Conservation (phyloP, 2,797 vertebrate genomes). For the Lepilemur septentrionalis region DNA sequence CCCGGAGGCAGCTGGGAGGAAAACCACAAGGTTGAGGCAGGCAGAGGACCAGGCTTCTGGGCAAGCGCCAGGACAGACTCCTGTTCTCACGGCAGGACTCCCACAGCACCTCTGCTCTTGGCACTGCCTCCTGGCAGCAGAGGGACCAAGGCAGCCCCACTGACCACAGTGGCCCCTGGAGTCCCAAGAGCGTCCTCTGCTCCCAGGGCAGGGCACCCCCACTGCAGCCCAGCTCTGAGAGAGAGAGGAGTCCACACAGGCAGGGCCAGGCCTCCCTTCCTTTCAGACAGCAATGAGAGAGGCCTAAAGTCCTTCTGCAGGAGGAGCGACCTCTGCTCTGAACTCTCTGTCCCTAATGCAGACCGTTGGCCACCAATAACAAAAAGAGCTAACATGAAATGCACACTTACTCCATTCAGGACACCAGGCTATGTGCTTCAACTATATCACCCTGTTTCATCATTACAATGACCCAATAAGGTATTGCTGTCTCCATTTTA, state of each 20-base stretch:
- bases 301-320: background rate
- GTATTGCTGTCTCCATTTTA: background rate
- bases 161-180: background rate
- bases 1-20: conserved; percentile 83
- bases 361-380: background rate
- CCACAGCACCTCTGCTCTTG: background rate
- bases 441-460: background rate
- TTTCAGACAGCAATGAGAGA: background rate
- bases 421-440: background rate
- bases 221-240: background rate
- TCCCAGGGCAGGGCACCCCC: accelerated
- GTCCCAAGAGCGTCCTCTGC: background rate
- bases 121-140: background rate
- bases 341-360: background rate
- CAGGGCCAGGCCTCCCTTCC: background rate
- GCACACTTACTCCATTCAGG: background rate
- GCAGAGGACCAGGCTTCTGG: background rate
- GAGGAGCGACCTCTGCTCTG: background rate
- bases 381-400: background rate
- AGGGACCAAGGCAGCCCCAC: background rate
- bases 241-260: background rate
- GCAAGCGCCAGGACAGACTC: background rate
- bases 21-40: conserved; percentile 34
- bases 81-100: background rate
- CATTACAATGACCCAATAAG: background rate